Evolutionary conservation across 2,113 vertebrate genomes (phyloP).

Genomic region (Carassius gibelio): DNA sequence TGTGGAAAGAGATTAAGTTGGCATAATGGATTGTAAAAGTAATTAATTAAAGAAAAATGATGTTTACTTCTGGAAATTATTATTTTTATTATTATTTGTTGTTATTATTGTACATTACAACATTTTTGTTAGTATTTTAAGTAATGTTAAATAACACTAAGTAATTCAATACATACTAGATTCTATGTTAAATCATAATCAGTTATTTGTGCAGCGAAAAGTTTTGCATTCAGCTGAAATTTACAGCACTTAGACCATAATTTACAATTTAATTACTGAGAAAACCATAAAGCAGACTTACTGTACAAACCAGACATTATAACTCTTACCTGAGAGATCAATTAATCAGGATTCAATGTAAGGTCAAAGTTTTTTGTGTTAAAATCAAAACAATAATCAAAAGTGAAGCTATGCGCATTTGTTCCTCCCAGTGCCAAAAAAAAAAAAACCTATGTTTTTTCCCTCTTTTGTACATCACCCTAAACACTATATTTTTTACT

Average conservation of each 20-base stretch:
- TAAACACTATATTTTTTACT: neutral
- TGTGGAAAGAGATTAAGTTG: neutral
- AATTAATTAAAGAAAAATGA: neutral
- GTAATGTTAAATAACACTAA: neutral
- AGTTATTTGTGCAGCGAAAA: neutral
- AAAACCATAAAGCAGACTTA: conserved; percentile 23
- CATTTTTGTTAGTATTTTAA: neutral
- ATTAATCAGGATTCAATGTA: neutral
- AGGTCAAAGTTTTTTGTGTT: neutral
- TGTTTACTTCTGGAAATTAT: neutral
- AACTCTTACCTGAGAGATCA: conserved; percentile 9
- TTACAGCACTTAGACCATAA: neutral
- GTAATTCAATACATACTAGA: neutral
- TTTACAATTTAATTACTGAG: conserved; percentile 34
- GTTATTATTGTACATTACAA: neutral
- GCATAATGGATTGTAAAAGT: neutral
- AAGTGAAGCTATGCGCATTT: neutral
- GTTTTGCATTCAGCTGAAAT: neutral
- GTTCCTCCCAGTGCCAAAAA: neutral
- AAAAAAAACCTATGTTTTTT: neutral
- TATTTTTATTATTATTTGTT: neutral
- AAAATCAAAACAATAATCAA: conserved; percentile 1
- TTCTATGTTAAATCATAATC: neutral
- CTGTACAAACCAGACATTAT: conserved; percentile 14
- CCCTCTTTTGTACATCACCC: neutral